These are phyloP conservation scores for Ennomos fuscantarius DNA, from an alignment of 2,888 invertebrate species.

Conservation along the genomic window DNA sequence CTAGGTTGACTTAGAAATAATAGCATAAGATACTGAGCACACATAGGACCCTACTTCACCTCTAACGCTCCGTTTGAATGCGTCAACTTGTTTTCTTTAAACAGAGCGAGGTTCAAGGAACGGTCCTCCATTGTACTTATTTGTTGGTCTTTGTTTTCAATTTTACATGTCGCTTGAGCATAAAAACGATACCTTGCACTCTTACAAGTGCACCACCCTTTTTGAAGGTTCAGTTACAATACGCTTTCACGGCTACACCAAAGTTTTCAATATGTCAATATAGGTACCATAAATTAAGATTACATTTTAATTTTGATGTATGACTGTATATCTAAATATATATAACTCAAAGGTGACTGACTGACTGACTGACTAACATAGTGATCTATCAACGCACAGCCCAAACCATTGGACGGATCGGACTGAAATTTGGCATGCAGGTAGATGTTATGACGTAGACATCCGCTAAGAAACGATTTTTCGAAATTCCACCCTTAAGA, in stretches of 20 bases:
- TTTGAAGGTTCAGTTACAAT: conserved; percentile 7
- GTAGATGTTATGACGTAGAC: no score
- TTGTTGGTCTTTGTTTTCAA: conserved; percentile 46
- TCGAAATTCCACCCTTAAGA: no score
- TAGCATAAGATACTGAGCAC: conserved; percentile 80
- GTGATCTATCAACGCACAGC: no score
- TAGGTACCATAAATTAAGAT: no score
- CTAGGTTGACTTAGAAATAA: conserved; percentile 81
- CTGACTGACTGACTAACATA: no score
- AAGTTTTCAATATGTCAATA: no score
- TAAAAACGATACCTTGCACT: conserved; percentile 31
- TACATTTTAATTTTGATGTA: no score
- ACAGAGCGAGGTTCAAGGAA: conserved; percentile 64
- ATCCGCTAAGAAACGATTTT: no score
- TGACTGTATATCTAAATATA: no score
- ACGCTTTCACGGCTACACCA: not conserved
- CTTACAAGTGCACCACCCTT: conserved; percentile 19
- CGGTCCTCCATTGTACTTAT: conserved; percentile 40
- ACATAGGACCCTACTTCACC: conserved; percentile 72
- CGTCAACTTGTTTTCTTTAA: conserved; percentile 79
- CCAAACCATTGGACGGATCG: no score
- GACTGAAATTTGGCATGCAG: no score
- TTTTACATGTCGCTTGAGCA: conserved; percentile 46
- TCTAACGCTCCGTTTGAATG: conserved; percentile 73
- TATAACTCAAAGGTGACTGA: no score